Conservation (phyloP, 2,113 vertebrate species). For the Crotophaga sulcirostris region DNA sequence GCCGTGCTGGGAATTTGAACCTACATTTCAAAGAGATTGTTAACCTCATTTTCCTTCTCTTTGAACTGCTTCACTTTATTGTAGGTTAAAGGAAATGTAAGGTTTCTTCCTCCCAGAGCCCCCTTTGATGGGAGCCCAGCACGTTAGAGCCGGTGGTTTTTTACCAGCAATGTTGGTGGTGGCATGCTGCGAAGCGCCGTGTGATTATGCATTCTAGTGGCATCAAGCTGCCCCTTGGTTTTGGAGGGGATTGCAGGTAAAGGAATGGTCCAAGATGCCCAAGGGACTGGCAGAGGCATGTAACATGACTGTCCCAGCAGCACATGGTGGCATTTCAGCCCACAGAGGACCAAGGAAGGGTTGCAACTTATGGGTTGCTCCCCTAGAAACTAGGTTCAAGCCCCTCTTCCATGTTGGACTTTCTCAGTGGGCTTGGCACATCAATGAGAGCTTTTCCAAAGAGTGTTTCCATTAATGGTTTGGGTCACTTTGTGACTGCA, state of each 20-base stretch:
- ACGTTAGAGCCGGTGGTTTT: not conserved
- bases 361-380: not conserved
- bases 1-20: slow-evolving; percentile 12
- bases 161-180: not conserved
- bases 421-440: not conserved
- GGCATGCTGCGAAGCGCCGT: not conserved
- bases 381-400: not conserved
- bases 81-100: not conserved
- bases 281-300: accelerated
- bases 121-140: not conserved
- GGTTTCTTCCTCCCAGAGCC: not conserved
- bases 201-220: not conserved
- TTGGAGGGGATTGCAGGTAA: not conserved
- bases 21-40: slow-evolving; percentile 42
- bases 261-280: not conserved
- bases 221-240: not conserved
- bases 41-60: slow-evolving; percentile 49
- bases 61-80: slow-evolving; percentile 9
- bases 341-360: not conserved
- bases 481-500: not conserved
- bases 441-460: not conserved
- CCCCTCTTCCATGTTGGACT: not conserved
- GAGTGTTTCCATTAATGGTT: not conserved
- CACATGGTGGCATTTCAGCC: accelerated
- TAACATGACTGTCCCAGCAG: not conserved